A percentile compares a stretch with the other conserved stretches of the same genome.
phyloP scores from a whole-genome alignment of 2,888 invertebrate species.

The Nasonovia ribisnigri region DNA sequence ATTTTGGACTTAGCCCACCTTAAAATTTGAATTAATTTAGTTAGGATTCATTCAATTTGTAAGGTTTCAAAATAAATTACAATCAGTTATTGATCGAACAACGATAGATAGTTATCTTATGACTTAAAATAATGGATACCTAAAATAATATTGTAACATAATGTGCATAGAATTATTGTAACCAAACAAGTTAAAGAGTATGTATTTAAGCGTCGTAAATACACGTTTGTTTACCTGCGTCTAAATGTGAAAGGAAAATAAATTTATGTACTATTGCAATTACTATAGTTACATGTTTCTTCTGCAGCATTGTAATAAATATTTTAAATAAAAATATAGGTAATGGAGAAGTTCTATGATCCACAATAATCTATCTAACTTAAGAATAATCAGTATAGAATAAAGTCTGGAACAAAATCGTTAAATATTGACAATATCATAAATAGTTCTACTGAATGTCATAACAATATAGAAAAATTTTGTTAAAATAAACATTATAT shows the following conservation, averaged over 20 bases:
- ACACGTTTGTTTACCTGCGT: neutral
- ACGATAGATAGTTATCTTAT: neutral
- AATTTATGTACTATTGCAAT: constrained; percentile 4
- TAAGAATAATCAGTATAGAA: neutral
- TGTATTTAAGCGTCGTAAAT: neutral
- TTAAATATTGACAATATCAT: neutral
- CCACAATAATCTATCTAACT: neutral
- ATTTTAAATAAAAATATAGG: neutral
- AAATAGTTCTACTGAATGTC: neutral
- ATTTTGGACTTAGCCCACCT: neutral
- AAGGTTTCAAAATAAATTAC: neutral
- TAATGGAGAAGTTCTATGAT: neutral
- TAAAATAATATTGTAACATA: neutral
- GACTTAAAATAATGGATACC: neutral
- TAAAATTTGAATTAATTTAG: neutral
- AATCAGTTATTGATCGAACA: neutral
- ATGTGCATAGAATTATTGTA: neutral
- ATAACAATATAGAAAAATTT: neutral
- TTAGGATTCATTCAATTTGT: neutral
- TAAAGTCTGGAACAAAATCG: neutral
- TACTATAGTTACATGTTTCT: constrained; percentile 4
- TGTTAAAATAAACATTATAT: neutral
- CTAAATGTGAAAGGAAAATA: neutral
- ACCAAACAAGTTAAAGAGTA: neutral
- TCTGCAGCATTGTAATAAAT: neutral